A percentile compares a stretch with the other conserved stretches of the same genome.
Conservation (phyloP, 2,113 vertebrate species). For the Urocynchramus pylzowi region DNA sequence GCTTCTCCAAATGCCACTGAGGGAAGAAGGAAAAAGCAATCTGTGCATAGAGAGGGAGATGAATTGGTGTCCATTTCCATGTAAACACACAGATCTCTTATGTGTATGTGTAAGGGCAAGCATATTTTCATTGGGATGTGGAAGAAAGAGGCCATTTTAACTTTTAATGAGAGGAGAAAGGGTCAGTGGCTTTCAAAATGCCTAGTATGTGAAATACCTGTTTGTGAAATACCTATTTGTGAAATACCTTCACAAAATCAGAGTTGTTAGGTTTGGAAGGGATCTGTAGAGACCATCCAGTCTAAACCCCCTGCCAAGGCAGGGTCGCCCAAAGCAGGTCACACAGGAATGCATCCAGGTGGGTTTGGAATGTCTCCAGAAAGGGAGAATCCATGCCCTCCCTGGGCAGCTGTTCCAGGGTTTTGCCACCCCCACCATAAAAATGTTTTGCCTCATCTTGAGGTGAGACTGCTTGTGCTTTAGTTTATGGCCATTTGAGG, state of each 20-base stretch:
- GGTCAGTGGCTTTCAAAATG: neutral
- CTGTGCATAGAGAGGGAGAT: fast-evolving
- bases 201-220: too few relatives aligned
- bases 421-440: neutral
- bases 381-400: neutral
- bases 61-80: neutral
- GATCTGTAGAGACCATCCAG: too few relatives aligned
- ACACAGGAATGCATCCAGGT: neutral
- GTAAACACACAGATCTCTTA: neutral
- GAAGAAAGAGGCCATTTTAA: neutral
- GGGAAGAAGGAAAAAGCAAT: neutral
- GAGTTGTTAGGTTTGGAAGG: neutral
- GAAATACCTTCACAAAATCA: neutral
- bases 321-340: neutral
- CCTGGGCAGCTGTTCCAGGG: too few relatives aligned
- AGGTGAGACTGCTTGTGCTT: neutral
- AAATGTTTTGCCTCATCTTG: neutral
- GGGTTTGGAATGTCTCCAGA: neutral
- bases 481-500: neutral
- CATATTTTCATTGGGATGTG: fast-evolving
- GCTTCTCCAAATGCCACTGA: neutral
- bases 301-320: neutral
- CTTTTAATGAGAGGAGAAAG: neutral
- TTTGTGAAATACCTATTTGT: too few relatives aligned
- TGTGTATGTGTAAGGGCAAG: fast-evolving